Conservation (phyloP, 2,113 vertebrate genomes). For the Loxodonta africana region DNA sequence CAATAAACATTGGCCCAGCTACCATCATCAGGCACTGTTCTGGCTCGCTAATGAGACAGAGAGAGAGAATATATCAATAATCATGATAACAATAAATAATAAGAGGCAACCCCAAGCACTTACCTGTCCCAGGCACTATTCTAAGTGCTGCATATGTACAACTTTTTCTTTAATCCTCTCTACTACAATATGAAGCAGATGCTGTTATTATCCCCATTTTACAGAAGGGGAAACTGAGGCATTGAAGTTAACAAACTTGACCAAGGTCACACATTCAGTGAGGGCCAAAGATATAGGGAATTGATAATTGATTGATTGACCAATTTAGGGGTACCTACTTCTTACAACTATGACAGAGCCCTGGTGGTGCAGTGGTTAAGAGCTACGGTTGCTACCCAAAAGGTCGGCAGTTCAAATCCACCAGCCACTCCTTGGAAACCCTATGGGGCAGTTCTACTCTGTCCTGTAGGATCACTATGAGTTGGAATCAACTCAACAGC, state of each 20-base stretch:
- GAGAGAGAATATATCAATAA: neutral
- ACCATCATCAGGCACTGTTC: neutral
- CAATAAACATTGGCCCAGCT: neutral
- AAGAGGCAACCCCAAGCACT: neutral
- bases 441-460: too few species aligned
- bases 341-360: too few species aligned
- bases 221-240: neutral
- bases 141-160: neutral
- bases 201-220: neutral
- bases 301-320: neutral
- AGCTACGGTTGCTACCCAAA: too few species aligned
- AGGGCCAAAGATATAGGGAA: neutral
- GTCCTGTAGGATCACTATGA: too few species aligned
- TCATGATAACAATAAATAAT: neutral
- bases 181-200: neutral
- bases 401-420: too few species aligned
- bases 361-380: too few species aligned
- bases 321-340: neutral
- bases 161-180: neutral
- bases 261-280: neutral
- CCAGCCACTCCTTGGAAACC: too few species aligned
- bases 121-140: neutral
- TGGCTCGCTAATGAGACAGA: neutral
- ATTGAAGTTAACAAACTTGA: neutral
- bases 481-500: too few species aligned